Evolutionary conservation across 2,888 invertebrate species (phyloP).

Genomic region (Chloroclystis v-ata): DNA sequence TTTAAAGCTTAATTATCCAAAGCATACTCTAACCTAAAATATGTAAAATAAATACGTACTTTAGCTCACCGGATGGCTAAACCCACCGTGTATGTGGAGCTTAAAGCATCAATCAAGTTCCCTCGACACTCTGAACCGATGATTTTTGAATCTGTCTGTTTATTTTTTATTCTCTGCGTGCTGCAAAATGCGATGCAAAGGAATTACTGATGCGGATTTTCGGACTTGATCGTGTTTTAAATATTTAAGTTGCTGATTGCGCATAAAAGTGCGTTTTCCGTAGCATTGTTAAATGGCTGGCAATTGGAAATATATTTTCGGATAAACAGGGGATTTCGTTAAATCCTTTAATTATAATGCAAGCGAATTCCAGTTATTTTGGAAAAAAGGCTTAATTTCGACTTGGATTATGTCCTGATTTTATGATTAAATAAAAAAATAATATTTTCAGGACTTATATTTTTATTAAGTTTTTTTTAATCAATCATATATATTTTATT

Average conservation of each 20-base stretch:
- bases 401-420: no score
- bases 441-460: no score
- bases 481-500: no score
- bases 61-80: neutral
- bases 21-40: no score
- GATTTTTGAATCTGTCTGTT: conserved; percentile 41
- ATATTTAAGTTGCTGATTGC: conserved; percentile 3
- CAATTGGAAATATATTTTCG: neutral
- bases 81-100: neutral
- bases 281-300: neutral
- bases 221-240: conserved; percentile 6
- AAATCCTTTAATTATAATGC: no score
- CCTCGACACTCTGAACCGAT: conserved; percentile 34
- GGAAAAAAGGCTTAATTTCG: no score
- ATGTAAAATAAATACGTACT: no score
- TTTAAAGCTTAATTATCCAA: no score
- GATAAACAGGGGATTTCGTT: no score
- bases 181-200: conserved; percentile 16
- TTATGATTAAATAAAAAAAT: no score
- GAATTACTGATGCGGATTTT: conserved; percentile 13
- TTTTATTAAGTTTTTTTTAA: no score
- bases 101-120: conserved; percentile 56
- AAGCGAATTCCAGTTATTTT: no score
- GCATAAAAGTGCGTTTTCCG: neutral
- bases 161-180: conserved; percentile 32